Base-by-base conservation (phyloP, 2,888 invertebrate species). In the Caenorhabditis imperialis region DNA sequence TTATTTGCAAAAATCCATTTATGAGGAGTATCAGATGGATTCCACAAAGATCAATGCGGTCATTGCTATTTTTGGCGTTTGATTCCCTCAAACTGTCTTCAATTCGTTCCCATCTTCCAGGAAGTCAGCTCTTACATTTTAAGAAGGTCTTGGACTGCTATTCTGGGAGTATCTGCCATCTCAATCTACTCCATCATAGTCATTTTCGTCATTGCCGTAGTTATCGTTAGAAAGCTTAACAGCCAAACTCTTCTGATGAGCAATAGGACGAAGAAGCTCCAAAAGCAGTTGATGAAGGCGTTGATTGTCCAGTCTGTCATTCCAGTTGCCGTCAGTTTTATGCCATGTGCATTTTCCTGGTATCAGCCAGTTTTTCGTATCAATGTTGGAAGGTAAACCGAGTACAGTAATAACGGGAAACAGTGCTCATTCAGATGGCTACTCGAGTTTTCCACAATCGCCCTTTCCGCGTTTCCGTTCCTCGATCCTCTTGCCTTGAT, bases 221-320 rank as follows among this genome's bases (percentile, higher is more conserved):
- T 23, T 1, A 61, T 61, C 16, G 42, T 60, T 5, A 8, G 16
- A 5, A 50, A 50, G 22, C 42, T 61, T 18, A 50, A 42, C 23
- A 38, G 23, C 16, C 37, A 23, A 18, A 30, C 44, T 8, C 22
- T 62, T 3, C 6, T 22, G 12, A 53, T 62, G 62, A 62, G 62
- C n/a, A 16, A 53, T 4, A 44, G 37, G n/a, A 62, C 62, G 8
- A 51, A 45, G 23, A 8, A 33, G 16, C 45, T 62, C 1, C 63
- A 63, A 20, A 54, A 48, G 14, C 47, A 55, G 8, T 20, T 63
- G 7, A 55, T 63, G 30, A 63, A 63, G 12, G 63, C 37, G 16
- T 30, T 63, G 8, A 30, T 54, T 0, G 48, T 63, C 0, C 63
- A 63, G 48, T 38, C 63, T 1, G 20, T 47, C 3, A 63, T 63